Base-by-base conservation (phyloP, 1,140 invertebrate species). In the Protaetia brevitarsis region DNA sequence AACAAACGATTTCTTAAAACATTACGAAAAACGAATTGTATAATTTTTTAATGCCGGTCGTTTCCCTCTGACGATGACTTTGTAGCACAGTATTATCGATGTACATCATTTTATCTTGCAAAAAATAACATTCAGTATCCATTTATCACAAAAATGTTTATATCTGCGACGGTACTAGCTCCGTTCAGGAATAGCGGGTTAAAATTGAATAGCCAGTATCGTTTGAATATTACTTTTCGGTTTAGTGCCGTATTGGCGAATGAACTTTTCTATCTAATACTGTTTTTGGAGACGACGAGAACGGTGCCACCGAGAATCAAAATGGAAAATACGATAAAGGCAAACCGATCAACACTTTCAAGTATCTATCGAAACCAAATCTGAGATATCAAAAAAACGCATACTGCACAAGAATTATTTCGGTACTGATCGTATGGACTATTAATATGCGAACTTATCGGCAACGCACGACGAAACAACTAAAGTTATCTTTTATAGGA, bases 21-120 rank as follows among this genome's bases (percentile, higher is more conserved):
- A 91, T 87, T 61, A 91, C 89, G 78, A 91, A 91, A 81, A 91
- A 91, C 60, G 89, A 91, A 79, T 91, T 91, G 79, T 91, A 91
- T 77, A 91, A 80, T 81, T 91, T 91, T 80, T 91, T 91, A 72
- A 91, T 90, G 37, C 89, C 89, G 23, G 89, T 91, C 30, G 88
- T 89, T 77, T 91, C 89, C 71, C 88, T 81, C 78, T 91, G 89
- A 77, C 89, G 85, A 77, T 90, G 89, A 77, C 88, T 89, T 79
- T 89, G 88, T 56, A 91, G 84, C 73, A 90, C 84, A 77, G 86
- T 85, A 74, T 87, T 87, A 79, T 87, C 84, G 72, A 87, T 85
- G 79, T 83, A 84, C 78, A 86, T 75, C 74, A 87, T 79, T 70
- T 79, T 79, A 74, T 70, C 68, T 69, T 74, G 73, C 36, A 77